Evolutionary conservation across 2,113 vertebrate species (phyloP), one percentile per base, ranked within the genome.

Genomic region (Aspiorhynchus laticeps): DNA sequence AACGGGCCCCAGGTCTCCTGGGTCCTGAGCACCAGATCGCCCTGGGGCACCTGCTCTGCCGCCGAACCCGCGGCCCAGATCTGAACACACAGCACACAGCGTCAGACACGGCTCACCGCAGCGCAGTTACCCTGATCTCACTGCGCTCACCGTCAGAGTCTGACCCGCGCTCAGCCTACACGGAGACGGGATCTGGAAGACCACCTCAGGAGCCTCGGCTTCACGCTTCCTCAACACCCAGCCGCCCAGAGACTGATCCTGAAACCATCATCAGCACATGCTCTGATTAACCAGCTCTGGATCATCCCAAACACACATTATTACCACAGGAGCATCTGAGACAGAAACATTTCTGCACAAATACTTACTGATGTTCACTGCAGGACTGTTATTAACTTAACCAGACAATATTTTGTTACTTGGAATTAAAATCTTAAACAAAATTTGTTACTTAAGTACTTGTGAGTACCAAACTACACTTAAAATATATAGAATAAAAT

Each of bases 241-340:
- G 19, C 95, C 96, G 26, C 93, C 94, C 4, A 98, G 80, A 0
- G 77, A 61, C 67, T 96, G 96, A 88, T 96, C 96, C 97, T 97
- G 87, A 17, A 19, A 51, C 56, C n/a, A n/a, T n/a, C n/a, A n/a
- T n/a, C n/a, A n/a, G n/a, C n/a, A n/a, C n/a, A n/a, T n/a, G n/a
- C n/a, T n/a, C n/a, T n/a, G n/a, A n/a, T n/a, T n/a, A n/a, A n/a
- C n/a, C n/a, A n/a, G n/a, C n/a, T n/a, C n/a, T n/a, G n/a, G n/a
- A n/a, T n/a, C n/a, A n/a, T n/a, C n/a, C n/a, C n/a, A n/a, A n/a
- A n/a, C n/a, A n/a, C n/a, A n/a, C n/a, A n/a, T n/a, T n/a, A n/a
- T n/a, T n/a, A n/a, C n/a, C n/a, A n/a, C n/a, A n/a, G n/a, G n/a
- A n/a, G n/a, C n/a, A n/a, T n/a, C n/a, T n/a, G n/a, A n/a, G n/a